Evolutionary conservation across 2,888 invertebrate genomes (phyloP), one percentile per base, ranked within the genome.

Genomic region (Thumatha senex): DNA sequence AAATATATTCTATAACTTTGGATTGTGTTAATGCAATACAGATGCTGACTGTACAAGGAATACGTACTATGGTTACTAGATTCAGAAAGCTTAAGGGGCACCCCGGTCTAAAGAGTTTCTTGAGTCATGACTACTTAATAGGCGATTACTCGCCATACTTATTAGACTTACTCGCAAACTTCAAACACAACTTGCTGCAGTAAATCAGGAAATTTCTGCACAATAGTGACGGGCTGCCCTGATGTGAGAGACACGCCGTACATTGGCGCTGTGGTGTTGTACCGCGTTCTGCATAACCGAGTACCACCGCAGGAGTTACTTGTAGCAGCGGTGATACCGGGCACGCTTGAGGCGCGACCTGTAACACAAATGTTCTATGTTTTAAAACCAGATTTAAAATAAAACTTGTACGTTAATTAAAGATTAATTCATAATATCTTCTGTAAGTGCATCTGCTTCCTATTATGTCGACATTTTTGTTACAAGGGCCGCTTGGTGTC

Each of bases 211-310:
- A 98, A 98, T 86, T 98, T 98, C 86, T 98, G 98, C 34, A 98
- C 97, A 71, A 98, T 98, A 46, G 97, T 97, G 66, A 98, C 97
- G 0, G 97, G 97, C 75, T 97, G 97, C 1, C 98, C 98, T 11
- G 97, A 97, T 12, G 98, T 98, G 35, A 98, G 90, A 13, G 97
- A 97, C 39, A 98, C 97, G n/a, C 98, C 98, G 78, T 97, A 98
- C 96, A 98, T 96, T 0, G 98, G 98, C 13, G 98, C 98, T 39
- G 98, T 98, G 15, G 98, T 98, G 86, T 98, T 98, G 87, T 97
- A 97, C 51, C 97, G 93, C 8, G 98, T 97, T 75, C 96, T 95
- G 80, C 98, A 98, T 34, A 98, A 92, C 54, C 98, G 93, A 15
- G 95, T 92, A 34, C 95, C 94, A 12, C 95, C 94, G 65, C 94